Percentiles rank a stretch among this genome's conserved stretches.
Evolutionary conservation across 2,113 vertebrate species (phyloP).

Genomic region (Anarhynchus alexandrinus): DNA sequence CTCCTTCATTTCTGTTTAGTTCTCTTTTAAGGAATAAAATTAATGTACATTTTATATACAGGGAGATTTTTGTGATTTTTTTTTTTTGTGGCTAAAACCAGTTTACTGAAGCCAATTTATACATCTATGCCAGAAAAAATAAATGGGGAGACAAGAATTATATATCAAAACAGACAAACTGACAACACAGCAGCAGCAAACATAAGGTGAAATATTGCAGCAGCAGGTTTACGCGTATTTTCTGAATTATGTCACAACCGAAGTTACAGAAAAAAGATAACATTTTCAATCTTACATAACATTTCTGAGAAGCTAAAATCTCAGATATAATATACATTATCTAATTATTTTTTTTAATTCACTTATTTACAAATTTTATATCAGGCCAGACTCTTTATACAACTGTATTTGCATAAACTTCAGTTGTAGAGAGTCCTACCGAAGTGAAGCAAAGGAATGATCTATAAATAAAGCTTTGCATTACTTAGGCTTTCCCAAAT

Average conservation of each 20-base stretch:
- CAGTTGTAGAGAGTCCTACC: neutral
- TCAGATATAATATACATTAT: neutral
- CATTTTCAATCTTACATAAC: neutral
- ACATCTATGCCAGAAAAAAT: neutral
- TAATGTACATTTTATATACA: neutral
- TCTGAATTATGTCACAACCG: neutral
- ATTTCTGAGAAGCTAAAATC: neutral
- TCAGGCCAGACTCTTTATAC: neutral
- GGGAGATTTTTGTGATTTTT: neutral
- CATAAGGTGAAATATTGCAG: neutral
- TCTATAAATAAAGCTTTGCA: neutral
- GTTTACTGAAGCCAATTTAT: neutral
- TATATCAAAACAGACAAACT: neutral
- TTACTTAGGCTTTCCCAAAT: neutral
- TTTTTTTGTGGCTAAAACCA: neutral
- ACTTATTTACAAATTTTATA: neutral
- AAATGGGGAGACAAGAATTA: neutral
- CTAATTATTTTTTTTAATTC: neutral
- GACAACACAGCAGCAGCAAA: neutral
- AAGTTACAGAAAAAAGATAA: neutral
- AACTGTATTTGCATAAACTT: neutral
- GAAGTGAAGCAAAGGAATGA: neutral
- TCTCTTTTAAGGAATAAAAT: neutral
- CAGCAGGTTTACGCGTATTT: neutral
- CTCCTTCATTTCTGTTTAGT: neutral